A percentile compares a stretch with the other conserved stretches of the same genome.
Conservation (phyloP, 1,140 invertebrate species). For the Hestina assimilis region DNA sequence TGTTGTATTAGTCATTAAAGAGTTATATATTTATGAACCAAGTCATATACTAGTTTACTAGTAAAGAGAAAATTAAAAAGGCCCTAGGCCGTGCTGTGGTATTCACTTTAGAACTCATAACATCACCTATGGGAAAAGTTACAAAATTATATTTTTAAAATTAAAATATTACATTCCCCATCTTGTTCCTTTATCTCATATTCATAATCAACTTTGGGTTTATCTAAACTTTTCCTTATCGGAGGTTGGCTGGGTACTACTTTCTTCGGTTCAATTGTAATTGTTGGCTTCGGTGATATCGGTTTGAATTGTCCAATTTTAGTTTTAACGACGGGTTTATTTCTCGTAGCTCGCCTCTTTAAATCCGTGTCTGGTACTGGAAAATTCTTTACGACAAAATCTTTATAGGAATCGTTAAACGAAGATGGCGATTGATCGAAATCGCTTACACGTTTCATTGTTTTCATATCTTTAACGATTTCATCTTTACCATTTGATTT, state of each 20-base stretch:
- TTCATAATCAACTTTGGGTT: constrained; percentile 36
- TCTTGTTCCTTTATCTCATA: constrained; percentile 65
- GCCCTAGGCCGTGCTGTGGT: neutral
- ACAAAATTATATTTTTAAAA: constrained; percentile 46
- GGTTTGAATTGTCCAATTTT: constrained; percentile 51
- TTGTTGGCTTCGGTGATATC: constrained; percentile 27
- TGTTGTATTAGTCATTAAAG: too few species aligned
- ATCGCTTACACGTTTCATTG: neutral
- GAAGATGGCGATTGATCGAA: constrained; percentile 16
- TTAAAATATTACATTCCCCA: constrained; percentile 64
- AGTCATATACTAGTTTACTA: too few species aligned
- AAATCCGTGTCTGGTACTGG: constrained; percentile 18
- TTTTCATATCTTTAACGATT: neutral
- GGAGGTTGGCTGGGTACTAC: too few species aligned
- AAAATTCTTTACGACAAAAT: constrained; percentile 50
- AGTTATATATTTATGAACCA: too few species aligned
- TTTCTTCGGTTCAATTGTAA: neutral
- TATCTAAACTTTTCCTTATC: constrained; percentile 12
- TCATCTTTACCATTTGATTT: too few species aligned
- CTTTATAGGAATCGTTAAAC: constrained; percentile 59
- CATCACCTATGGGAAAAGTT: too few species aligned
- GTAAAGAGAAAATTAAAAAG: neutral
- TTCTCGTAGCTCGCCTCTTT: constrained; percentile 14
- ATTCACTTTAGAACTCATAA: neutral
- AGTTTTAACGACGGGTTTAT: constrained; percentile 44